Evolutionary conservation across 2,888 invertebrate genomes (phyloP).

Genomic region (Salticus scenicus): DNA sequence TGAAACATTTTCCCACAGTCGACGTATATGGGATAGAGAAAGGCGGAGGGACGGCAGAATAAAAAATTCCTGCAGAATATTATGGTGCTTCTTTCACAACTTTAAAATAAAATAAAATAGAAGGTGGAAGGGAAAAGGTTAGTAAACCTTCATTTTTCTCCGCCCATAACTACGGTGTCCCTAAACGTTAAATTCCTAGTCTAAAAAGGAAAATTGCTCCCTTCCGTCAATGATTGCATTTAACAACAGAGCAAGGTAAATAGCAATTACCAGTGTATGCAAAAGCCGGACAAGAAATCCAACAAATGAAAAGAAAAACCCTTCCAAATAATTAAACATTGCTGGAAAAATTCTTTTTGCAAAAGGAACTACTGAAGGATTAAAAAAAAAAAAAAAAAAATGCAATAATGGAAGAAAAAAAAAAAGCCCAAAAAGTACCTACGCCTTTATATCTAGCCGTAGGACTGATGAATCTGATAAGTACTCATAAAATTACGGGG

Average conservation of each 20-base stretch:
- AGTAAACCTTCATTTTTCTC: not conserved
- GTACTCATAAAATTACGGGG: constrained; percentile 45
- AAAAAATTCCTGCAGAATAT: not conserved
- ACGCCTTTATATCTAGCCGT: not conserved
- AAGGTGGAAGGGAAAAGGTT: not conserved
- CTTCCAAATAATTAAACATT: constrained; percentile 5
- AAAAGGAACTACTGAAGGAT: not conserved
- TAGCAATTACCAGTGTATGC: constrained; percentile 22
- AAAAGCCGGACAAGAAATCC: not conserved
- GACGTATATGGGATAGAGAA: too few species aligned
- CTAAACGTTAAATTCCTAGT: constrained; percentile 4
- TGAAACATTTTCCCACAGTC: too few species aligned
- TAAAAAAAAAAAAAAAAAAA: not conserved
- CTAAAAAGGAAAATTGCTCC: not conserved
- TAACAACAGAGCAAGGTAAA: constrained; percentile 25
- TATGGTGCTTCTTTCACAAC: not conserved
- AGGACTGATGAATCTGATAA: constrained; percentile 43
- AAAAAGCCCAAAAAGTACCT: not conserved
- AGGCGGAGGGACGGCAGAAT: too few species aligned
- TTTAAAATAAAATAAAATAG: not conserved
- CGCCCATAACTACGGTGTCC: not conserved
- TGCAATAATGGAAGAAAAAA: not conserved
- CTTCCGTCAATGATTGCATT: not conserved
- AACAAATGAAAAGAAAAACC: not conserved
- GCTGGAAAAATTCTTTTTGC: not conserved